phyloP scores from a whole-genome alignment of 2,113 vertebrate genomes.

The Burhinus bistriatus region DNA sequence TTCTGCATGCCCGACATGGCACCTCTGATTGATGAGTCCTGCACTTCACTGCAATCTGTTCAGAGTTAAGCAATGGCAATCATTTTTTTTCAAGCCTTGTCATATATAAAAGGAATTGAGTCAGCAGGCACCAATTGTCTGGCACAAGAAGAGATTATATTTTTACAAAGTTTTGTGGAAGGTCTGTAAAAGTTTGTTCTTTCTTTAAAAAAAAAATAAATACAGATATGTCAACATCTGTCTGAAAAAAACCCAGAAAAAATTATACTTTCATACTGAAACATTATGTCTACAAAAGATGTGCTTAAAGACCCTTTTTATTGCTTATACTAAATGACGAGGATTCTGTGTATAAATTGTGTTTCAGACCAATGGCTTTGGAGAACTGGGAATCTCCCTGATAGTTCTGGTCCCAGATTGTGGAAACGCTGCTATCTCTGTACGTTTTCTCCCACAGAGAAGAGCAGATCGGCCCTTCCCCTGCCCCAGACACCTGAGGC shows the following conservation, averaged over 20 bases:
- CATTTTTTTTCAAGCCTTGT: conserved; percentile 71
- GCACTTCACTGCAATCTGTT: conserved; percentile 68
- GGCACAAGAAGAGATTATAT: conserved; percentile 63
- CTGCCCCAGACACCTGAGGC: too few relatives aligned
- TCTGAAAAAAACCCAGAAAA: not conserved
- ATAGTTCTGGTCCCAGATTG: not conserved
- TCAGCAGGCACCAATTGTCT: conserved; percentile 74
- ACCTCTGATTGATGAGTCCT: conserved; percentile 69
- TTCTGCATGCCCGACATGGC: not conserved
- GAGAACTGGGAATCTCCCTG: not conserved
- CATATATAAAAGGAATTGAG: conserved; percentile 77
- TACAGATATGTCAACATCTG: not conserved
- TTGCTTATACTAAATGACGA: not conserved
- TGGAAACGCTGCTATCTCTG: not conserved
- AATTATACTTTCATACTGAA: conserved; percentile 56
- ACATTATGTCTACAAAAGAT: not conserved
- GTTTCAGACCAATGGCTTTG: not conserved
- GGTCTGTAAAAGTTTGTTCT: conserved; percentile 70
- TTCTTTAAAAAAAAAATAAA: conserved; percentile 59
- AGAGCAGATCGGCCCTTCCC: not conserved
- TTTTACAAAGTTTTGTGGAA: conserved; percentile 73
- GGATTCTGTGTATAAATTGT: not conserved
- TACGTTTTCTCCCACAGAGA: rapidly evolving
- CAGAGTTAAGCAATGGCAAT: conserved; percentile 56
- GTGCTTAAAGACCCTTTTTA: not conserved